phyloP scores from a whole-genome alignment of 2,888 invertebrate genomes.

The Tetheella fluctuosa region DNA sequence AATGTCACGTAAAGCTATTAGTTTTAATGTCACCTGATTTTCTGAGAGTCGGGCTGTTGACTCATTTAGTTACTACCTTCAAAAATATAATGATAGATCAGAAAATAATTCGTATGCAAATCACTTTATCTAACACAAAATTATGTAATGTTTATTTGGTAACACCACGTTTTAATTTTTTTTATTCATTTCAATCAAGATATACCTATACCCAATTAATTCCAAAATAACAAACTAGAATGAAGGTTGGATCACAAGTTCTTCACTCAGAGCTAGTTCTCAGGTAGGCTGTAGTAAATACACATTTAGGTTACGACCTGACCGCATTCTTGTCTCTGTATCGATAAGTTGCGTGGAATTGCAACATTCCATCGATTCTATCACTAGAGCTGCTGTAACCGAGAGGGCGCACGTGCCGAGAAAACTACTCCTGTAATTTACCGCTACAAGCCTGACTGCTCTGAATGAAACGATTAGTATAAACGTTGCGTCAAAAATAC shows the following conservation, averaged over 20 bases:
- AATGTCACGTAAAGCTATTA: slow-evolving; percentile 35
- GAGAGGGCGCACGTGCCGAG: slow-evolving; percentile 48
- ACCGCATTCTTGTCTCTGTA: slow-evolving; percentile 36
- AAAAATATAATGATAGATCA: not conserved
- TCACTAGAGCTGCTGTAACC: slow-evolving; percentile 34
- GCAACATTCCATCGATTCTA: slow-evolving; percentile 54
- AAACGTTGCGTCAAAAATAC: slow-evolving; percentile 30
- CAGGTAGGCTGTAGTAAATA: slow-evolving; percentile 14
- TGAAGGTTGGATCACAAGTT: slow-evolving; percentile 1
- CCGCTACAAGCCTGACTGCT: slow-evolving; percentile 60
- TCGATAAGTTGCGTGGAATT: slow-evolving; percentile 27
- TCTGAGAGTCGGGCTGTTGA: not conserved
- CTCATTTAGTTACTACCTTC: not conserved
- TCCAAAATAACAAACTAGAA: not conserved
- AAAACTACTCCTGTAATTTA: slow-evolving; percentile 61
- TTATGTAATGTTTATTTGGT: not conserved
- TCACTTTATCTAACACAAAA: not conserved
- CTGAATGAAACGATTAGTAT: slow-evolving; percentile 52
- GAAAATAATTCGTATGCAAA: not conserved
- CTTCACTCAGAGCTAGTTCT: not conserved
- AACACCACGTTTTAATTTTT: not conserved
- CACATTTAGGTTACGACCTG: slow-evolving; percentile 42
- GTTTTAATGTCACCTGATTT: not conserved
- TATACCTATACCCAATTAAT: not conserved
- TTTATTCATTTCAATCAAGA: not conserved